Evolutionary conservation across 2,113 vertebrate species (phyloP).

Genomic region (Aldabrachelys gigantea): DNA sequence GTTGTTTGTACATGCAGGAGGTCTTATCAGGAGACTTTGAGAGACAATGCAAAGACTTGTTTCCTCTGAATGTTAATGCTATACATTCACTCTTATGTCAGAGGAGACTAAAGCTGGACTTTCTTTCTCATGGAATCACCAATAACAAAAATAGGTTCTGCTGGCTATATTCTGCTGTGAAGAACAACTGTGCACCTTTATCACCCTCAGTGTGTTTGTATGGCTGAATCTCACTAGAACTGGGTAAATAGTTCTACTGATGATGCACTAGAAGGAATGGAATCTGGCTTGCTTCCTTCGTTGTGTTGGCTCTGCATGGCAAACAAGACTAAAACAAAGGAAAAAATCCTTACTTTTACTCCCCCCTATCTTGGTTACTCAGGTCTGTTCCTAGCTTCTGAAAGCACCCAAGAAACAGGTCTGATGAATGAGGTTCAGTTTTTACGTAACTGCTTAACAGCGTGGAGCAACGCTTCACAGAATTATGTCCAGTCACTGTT

Average conservation of each 20-base stretch:
- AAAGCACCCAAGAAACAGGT: neutral
- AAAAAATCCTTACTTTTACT: neutral
- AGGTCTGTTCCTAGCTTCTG: neutral
- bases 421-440: neutral
- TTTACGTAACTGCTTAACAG: neutral
- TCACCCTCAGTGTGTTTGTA: neutral
- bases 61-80: neutral
- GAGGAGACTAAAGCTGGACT: neutral
- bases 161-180: neutral
- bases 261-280: neutral
- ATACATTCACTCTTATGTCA: neutral
- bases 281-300: neutral
- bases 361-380: neutral
- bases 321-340: neutral
- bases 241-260: neutral
- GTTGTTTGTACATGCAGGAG: neutral
- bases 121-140: neutral
- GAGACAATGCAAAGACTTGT: neutral
- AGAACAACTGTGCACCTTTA: neutral
- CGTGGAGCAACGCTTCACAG: neutral
- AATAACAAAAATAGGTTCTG: neutral
- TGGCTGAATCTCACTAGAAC: neutral
- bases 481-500: neutral
- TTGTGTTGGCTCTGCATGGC: neutral
- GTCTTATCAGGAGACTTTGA: neutral